Evolutionary conservation across 2,888 invertebrate species (phyloP), one percentile per base, ranked within the genome.

Genomic region (Loripinus fragilis): DNA sequence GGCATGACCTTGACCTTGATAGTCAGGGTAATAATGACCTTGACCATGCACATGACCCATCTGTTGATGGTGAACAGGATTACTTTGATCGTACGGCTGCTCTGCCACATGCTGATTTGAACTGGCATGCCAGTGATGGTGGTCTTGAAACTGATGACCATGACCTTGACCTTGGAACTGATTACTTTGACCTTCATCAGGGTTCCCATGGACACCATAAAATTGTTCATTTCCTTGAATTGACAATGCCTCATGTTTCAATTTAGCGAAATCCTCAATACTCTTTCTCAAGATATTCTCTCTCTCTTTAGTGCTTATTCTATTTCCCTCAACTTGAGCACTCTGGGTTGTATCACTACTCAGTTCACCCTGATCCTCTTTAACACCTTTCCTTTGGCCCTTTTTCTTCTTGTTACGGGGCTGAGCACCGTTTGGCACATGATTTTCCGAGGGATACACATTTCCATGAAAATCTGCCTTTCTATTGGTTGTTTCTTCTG

Each of bases 41-140:
- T 86, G 84, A 70, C 50, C 75, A 17, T 42, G 67, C 42, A 69
- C 38, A 42, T 65, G 50, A 55, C n/a, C 66, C 12, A 38, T 33
- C 10, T 68, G 68, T 52, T 68, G 76, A 8, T 70, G 76, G 70
- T 81, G 76, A 23, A 42, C 70, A 66, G 71, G 33, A n/a, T 67
- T 64, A 20, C 52, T 60, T 35, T 73, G 73, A 68, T 83, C 83
- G 71, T 80, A 83, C 0, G 83, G 80, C 17, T 78, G 83, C 55
- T 83, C 83, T 25, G 79, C 77, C 28, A 66, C 66, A 71, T 80
- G 68, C 38, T 76, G 70, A 50, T 38, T 48, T 33, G 60, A 33
- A 38, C 52, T 23, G 33, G 17, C 33, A 52, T 25, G 50, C 70
- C 70, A 80, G 42, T 76, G 80, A 15, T 79, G 78, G 52, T 77